Evolutionary conservation across 2,888 invertebrate genomes (phyloP).

Genomic region (Scrobipalpa costella): DNA sequence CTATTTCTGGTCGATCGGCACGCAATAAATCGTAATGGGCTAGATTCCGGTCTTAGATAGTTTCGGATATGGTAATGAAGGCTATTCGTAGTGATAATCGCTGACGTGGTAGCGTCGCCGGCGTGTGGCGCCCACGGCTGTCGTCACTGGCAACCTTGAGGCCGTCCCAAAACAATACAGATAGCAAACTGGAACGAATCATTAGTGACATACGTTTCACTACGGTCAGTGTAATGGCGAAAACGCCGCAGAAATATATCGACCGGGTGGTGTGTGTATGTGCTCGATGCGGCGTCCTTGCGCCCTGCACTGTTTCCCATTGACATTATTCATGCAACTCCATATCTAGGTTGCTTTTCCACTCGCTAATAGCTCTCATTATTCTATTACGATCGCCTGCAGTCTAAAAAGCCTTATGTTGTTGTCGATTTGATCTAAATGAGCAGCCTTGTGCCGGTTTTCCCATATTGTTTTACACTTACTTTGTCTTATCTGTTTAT

Average conservation of each 20-base stretch:
- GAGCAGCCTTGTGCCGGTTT: conserved; percentile 26
- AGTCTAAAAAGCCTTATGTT: background rate
- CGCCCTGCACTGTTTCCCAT: conserved; percentile 50
- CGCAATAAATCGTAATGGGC: conserved; percentile 32
- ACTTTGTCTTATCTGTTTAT: conserved; percentile 21
- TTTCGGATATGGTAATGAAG: conserved; percentile 28
- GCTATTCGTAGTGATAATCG: conserved; percentile 36
- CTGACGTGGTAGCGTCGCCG: conserved; percentile 12
- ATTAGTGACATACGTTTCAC: background rate
- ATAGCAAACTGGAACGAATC: conserved; percentile 34
- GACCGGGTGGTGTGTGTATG: conserved; percentile 59
- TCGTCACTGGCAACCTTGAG: conserved; percentile 46
- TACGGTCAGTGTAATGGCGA: conserved; percentile 46
- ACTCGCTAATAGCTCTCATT: background rate
- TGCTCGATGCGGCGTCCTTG: conserved; percentile 59
- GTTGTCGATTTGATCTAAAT: background rate
- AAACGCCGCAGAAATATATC: conserved; percentile 76
- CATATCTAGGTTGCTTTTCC: conserved; percentile 25
- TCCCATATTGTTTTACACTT: conserved; percentile 14
- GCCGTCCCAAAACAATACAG: conserved; percentile 43
- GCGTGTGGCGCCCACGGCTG: conserved; percentile 41
- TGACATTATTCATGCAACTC: conserved; percentile 41
- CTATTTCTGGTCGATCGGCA: conserved; percentile 48
- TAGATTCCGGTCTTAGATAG: conserved; percentile 23
- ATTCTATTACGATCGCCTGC: conserved; percentile 7